Base-by-base conservation (phyloP, 2,113 vertebrate species). In the Pygoscelis adeliae region DNA sequence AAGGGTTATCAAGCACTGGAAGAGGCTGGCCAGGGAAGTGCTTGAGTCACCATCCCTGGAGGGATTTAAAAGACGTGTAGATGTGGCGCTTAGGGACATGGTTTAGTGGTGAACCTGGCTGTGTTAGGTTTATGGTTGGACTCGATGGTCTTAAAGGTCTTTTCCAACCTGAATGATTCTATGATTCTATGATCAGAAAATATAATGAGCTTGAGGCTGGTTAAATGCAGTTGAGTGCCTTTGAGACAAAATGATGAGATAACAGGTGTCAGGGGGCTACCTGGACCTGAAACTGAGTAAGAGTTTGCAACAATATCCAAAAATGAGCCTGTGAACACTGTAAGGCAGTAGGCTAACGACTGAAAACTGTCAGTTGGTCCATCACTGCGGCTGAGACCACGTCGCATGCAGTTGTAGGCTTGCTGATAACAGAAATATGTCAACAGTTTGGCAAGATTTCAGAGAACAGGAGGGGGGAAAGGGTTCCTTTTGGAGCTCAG, bases 401-500 rank as follows among this genome's bases (percentile, higher is more conserved):
- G 1, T 56, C 2, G 10, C 81, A 42, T 38, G 66, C 83, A 96
- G 61, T 85, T 85, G 80, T 50, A 91, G 81, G 27, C 73, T 61
- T 91, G 71, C 93, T 91, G 91, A 97, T 94, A 95, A 93, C 49
- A 94, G 62, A 96, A 95, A 40, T 42, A 96, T 93, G 83, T 88
- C 74, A 89, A 91, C 69, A 63, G 81, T 58, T 72, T 89, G 80
- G 87, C 91, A 94, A 76, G 56, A 85, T 96, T 94, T 87, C 94
- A 96, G 89, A 71, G 47, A 82, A 52, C 21, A 23, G 69, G 56
- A 66, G 1, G 5, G 56, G 82, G 63, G 63, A 87, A 95, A 73
- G 84, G 56, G 55, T 58, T 96, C 30, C 40, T 78, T 93, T 82
- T 61, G 1, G 25, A 87, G 55, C 59, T 65, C 63, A 67, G 61